Conservation (phyloP, 2,113 vertebrate species). For the Stegostoma tigrinum region DNA sequence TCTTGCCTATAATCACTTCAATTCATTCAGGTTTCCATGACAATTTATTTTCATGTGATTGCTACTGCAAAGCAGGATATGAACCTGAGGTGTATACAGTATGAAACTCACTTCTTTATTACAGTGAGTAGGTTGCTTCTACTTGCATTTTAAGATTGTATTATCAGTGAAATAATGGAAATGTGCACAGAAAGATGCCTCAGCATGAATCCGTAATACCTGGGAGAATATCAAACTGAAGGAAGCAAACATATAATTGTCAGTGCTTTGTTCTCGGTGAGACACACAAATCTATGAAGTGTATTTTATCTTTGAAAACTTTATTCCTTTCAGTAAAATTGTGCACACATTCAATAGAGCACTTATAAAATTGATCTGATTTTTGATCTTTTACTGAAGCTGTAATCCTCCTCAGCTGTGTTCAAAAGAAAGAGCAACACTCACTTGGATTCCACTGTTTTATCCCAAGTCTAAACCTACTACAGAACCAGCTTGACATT, state of each 20-base stretch:
- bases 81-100: no score
- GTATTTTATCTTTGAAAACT: background rate
- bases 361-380: background rate
- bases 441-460: background rate
- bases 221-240: background rate
- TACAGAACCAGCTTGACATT: background rate
- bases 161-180: background rate
- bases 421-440: background rate
- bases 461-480: background rate
- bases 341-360: background rate
- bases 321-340: background rate
- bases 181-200: background rate
- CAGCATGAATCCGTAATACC: background rate
- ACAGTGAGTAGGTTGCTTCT: no score
- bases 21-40: background rate
- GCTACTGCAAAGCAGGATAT: background rate
- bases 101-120: no score
- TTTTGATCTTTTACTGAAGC: background rate
- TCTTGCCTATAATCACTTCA: background rate
- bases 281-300: background rate
- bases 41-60: background rate
- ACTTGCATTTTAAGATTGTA: background rate
- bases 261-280: background rate
- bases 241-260: background rate
- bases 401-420: background rate